These are phyloP conservation scores for Turnix velox DNA, from an alignment of 2,113 vertebrate genomes.

Conservation along the genomic window DNA sequence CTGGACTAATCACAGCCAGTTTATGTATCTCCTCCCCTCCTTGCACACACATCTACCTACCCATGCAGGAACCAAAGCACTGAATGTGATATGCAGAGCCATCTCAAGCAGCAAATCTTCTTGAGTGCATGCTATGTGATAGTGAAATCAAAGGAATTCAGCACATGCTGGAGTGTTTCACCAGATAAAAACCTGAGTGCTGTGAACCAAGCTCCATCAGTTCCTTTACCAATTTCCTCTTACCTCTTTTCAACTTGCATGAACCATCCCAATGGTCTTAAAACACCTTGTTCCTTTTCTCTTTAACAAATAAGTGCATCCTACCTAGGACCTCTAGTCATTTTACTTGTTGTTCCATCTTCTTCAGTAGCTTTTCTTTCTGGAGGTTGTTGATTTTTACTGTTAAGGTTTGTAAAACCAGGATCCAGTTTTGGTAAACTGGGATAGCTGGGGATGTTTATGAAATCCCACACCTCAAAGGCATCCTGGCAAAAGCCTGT, in stretches of 20 bases:
- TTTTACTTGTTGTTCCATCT: not conserved
- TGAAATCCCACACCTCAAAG: not conserved
- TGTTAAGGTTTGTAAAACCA: not conserved
- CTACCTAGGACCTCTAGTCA: not conserved
- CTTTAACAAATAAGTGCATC: not conserved
- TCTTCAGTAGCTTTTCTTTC: not conserved
- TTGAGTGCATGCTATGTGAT: fast-evolving
- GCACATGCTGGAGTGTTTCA: not conserved
- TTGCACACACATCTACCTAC: not conserved
- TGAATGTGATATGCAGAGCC: not conserved
- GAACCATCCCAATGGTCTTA: not conserved
- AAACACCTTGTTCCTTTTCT: not conserved
- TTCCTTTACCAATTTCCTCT: not conserved
- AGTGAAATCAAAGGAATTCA: not conserved
- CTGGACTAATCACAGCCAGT: not conserved
- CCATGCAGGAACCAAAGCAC: not conserved
- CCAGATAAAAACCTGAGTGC: not conserved
- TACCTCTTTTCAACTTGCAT: not conserved
- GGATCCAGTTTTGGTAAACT: not conserved
- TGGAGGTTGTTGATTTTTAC: not conserved
- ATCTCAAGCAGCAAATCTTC: not conserved
- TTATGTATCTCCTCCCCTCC: fast-evolving
- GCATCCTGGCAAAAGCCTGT: not conserved
- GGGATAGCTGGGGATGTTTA: not conserved
- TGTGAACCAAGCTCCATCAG: not conserved